Conservation (phyloP, 2,797 vertebrate genomes). For the Urophycis tenuis region DNA sequence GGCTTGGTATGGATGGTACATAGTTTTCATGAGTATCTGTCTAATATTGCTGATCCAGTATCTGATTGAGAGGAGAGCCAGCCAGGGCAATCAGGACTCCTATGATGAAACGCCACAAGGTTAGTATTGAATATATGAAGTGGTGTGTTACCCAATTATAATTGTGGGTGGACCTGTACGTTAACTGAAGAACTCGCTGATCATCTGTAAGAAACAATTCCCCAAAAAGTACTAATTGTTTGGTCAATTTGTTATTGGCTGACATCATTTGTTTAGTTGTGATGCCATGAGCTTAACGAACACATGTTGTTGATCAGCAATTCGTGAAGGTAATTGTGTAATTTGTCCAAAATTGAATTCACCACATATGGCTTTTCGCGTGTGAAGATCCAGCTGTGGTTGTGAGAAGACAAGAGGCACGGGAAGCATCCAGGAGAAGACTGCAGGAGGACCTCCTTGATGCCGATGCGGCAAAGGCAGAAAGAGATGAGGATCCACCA, state of each 20-base stretch:
- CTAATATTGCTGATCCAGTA: conserved; percentile 76
- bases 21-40: conserved; percentile 64
- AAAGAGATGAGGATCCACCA: too few relatives aligned
- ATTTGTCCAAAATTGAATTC: neutral
- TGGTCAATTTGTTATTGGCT: neutral
- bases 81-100: neutral
- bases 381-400: conserved; percentile 58
- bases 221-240: neutral
- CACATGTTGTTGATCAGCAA: conserved; percentile 5
- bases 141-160: neutral
- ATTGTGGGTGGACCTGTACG: neutral
- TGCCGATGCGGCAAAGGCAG: conserved; percentile 79
- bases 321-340: neutral
- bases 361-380: neutral
- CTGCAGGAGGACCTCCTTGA: conserved; percentile 90
- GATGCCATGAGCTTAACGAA: neutral
- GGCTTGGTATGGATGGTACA: conserved; percentile 81
- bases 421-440: conserved; percentile 78
- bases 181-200: neutral
- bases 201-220: neutral
- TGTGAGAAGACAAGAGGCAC: conserved; percentile 76
- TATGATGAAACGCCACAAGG: conserved; percentile 53
- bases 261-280: neutral
- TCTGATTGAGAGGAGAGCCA: conserved; percentile 57
- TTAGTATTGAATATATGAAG: conserved; percentile 44